A percentile compares a stretch with the other conserved stretches of the same genome.
Evolutionary conservation across 2,888 invertebrate species (phyloP).

Genomic region (Lasioglossum figueresi): DNA sequence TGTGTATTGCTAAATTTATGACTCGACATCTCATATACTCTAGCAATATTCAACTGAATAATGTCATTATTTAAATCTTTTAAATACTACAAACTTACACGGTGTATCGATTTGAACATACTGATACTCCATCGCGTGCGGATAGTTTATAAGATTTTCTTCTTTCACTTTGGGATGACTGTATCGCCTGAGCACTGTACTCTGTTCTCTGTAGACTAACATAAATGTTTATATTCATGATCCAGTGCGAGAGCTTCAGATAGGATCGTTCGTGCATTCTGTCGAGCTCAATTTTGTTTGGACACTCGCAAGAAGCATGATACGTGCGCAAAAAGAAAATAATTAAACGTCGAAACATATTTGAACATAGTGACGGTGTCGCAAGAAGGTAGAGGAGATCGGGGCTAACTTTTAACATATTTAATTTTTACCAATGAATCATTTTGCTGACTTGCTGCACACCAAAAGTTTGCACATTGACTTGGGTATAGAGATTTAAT

Average conservation of each 20-base stretch:
- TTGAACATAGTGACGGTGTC: not conserved
- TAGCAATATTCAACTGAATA: not conserved
- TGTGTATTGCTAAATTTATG: no score
- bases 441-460: no score
- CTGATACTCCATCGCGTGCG: not conserved
- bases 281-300: not conserved
- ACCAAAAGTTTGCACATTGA: no score
- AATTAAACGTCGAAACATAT: not conserved
- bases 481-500: no score
- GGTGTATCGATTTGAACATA: not conserved
- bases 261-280: not conserved
- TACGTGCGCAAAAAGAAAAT: not conserved
- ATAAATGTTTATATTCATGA: not conserved
- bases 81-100: not conserved
- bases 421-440: no score
- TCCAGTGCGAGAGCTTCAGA: not conserved
- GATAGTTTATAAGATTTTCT: not conserved
- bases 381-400: not conserved
- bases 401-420: no score
- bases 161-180: not conserved
- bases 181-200: not conserved
- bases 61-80: not conserved
- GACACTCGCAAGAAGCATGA: not conserved
- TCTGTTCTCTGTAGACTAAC: not conserved
- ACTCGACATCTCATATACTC: no score